phyloP scores from a whole-genome alignment of 2,888 invertebrate genomes.

The Zeuzera pyrina region DNA sequence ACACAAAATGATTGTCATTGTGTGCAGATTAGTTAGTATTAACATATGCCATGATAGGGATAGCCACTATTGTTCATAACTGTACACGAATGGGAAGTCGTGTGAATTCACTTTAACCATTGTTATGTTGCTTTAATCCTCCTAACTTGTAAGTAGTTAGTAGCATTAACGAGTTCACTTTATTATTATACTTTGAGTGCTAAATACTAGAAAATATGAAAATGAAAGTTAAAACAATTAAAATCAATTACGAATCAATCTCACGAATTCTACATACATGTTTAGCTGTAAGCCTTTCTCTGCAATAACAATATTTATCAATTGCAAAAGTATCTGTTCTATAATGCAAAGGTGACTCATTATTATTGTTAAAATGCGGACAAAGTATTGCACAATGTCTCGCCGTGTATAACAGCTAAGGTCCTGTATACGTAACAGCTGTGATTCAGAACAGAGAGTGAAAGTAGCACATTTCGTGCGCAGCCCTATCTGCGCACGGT shows the following conservation, averaged over 20 bases:
- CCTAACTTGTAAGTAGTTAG: conserved; percentile 9
- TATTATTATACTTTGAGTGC: conserved; percentile 1
- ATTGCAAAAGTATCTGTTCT: no score
- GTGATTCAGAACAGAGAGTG: conserved; percentile 58
- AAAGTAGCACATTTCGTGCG: conserved; percentile 53
- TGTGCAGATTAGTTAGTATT: conserved; percentile 43
- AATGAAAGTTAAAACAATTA: conserved; percentile 1
- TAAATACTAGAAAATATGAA: conserved; percentile 1
- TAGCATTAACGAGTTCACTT: conserved; percentile 8
- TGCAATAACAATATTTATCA: no score
- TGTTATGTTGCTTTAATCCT: conserved; percentile 19
- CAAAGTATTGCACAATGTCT: conserved; percentile 47
- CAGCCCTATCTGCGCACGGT: no score
- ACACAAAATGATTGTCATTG: conserved; percentile 42
- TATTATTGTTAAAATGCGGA: conserved; percentile 41
- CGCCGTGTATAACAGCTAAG: conserved; percentile 24
- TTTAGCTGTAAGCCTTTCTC: no score
- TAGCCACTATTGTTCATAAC: conserved; percentile 22
- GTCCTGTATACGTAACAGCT: conserved; percentile 51
- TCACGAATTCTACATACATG: no score
- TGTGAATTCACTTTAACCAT: conserved; percentile 21
- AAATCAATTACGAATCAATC: no score
- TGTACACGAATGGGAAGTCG: conserved; percentile 21
- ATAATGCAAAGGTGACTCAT: conserved; percentile 20
- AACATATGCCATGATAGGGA: conserved; percentile 16